These are phyloP conservation scores for Norana najaformis DNA, from an alignment of 2,888 invertebrate species.

Conservation along the genomic window DNA sequence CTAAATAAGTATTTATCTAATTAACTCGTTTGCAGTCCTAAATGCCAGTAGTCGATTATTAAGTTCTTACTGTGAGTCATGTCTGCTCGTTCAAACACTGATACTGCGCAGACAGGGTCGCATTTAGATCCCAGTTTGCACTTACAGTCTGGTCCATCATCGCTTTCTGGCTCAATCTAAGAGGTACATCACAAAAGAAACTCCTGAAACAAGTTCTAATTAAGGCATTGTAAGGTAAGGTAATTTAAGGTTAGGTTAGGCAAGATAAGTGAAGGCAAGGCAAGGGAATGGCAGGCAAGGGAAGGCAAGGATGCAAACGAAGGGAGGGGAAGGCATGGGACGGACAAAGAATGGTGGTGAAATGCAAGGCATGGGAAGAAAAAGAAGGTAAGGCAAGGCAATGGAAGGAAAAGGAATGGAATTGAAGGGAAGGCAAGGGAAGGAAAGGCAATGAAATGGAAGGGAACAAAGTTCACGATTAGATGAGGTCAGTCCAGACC, in stretches of 20 bases:
- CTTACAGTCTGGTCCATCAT: neutral
- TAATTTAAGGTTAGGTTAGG: too few species aligned
- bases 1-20: neutral
- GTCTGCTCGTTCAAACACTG: neutral
- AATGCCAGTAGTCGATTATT: neutral
- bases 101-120: neutral
- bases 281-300: neutral
- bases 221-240: too few species aligned
- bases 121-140: neutral
- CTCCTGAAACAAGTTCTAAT: too few species aligned
- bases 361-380: too few species aligned
- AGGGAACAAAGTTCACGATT: too few species aligned
- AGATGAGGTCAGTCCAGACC: too few species aligned
- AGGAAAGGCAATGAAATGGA: too few species aligned
- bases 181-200: neutral
- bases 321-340: too few species aligned
- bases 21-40: neutral
- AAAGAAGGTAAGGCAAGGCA: neutral
- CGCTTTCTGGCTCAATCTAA: neutral
- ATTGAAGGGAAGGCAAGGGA: too few species aligned
- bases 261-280: too few species aligned
- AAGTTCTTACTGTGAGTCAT: neutral
- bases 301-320: too few species aligned
- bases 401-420: neutral
- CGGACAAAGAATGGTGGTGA: too few species aligned